Evolutionary conservation across 2,797 vertebrate species (phyloP), one percentile per base, ranked within the genome.

Genomic region (Ficedula albicollis): DNA sequence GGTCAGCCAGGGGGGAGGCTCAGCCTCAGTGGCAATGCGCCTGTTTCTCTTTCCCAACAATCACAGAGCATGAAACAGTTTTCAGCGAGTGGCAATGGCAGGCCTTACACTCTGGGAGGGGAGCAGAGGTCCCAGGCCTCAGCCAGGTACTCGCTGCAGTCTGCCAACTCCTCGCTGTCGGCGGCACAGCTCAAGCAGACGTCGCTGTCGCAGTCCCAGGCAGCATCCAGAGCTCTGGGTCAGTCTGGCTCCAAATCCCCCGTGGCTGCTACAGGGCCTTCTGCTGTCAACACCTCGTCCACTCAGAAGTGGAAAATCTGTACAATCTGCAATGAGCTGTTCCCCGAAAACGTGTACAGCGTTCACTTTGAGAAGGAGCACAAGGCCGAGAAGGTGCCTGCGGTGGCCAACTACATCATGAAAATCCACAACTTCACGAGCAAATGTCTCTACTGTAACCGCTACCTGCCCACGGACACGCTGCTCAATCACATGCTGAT

Each of bases 241-340:
- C 99, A 99, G 97, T 98, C 99, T 66, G 97, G 97, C 87, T 97
- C 98, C 8, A 98, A 98, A 86, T 97, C 97, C 49, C 59, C 97
- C 10, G 97, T 97, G 72, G 93, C 96, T 78, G 99, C 99, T 90
- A 97, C 98, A 1, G 98, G 98, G 62, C 98, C 99, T 69, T 98
- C 99, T 0, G 82, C 98, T n/a, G 98, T 99, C 64, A 98, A 99
- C 75, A 99, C 99, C 1, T 99, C 99, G 2, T 99, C 99, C 95
- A 99, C 99, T 2, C 99, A 99, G 93, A 99, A 99, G 97, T 99
- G 99, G 99, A 99, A 99, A 97, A 99, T 99, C 96, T 99, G 99
- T 97, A 99, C 99, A 14, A 99, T 99, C 98, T 99, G 99, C 97
- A 99, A 99, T 2, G 99, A 99, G 98, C 99, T 99, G 77, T 99